A percentile compares a stretch with the other conserved stretches of the same genome.
Evolutionary conservation across 2,888 invertebrate species (phyloP).

Genomic region (Gymnoscelis rufifasciata): DNA sequence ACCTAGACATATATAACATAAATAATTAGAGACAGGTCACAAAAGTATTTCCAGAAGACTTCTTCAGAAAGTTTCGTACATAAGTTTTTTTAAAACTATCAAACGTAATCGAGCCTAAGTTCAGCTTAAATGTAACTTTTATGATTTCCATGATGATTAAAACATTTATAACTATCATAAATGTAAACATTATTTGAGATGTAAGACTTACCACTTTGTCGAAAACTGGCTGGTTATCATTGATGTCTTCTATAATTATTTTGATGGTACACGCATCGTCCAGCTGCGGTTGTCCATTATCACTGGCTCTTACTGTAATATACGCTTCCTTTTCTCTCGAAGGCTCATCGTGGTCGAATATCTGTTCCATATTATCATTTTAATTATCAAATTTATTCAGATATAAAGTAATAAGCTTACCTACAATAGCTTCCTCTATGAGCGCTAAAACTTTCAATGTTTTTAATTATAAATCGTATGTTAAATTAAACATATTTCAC

Average conservation of each 20-base stretch:
- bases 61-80: too few relatives aligned
- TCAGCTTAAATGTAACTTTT: slow-evolving; percentile 9
- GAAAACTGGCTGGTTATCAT: slow-evolving; percentile 92
- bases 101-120: slow-evolving; percentile 7
- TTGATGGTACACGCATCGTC: slow-evolving; percentile 96
- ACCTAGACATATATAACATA: too few relatives aligned
- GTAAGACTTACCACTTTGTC: slow-evolving; percentile 85
- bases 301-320: slow-evolving; percentile 93
- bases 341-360: slow-evolving; percentile 94
- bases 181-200: too few relatives aligned
- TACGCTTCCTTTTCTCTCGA: slow-evolving; percentile 89
- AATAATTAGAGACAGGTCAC: too few relatives aligned
- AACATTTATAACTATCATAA: not conserved
- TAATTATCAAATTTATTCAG: slow-evolving; percentile 15
- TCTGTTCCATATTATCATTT: slow-evolving; percentile 53
- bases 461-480: not conserved
- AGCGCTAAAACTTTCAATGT: slow-evolving; percentile 16
- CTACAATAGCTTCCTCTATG: slow-evolving; percentile 35
- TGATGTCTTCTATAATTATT: slow-evolving; percentile 93
- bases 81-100: not conserved
- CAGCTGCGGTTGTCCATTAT: slow-evolving; percentile 93
- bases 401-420: slow-evolving; percentile 22
- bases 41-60: too few relatives aligned
- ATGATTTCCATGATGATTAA: not conserved
- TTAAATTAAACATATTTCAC: too few relatives aligned